Conservation (phyloP, 2,797 vertebrate species). For the Anisognathus igniventris region DNA sequence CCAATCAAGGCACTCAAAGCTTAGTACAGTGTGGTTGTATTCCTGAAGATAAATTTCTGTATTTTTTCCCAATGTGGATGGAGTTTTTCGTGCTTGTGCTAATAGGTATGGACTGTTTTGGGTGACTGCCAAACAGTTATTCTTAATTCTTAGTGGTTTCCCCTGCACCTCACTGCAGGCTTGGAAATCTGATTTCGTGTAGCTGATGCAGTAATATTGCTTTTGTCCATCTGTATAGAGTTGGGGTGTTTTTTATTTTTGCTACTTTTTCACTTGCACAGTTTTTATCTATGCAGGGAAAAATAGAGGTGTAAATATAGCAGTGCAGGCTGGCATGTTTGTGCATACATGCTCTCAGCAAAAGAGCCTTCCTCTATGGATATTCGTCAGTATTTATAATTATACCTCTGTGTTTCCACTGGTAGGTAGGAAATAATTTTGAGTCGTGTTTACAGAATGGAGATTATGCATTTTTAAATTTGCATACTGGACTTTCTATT, state of each 20-base stretch:
- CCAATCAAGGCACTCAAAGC: background rate
- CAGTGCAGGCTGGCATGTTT: background rate
- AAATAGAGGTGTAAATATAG: background rate
- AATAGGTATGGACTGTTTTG: background rate
- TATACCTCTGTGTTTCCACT: background rate
- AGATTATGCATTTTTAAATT: background rate
- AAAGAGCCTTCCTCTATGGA: background rate
- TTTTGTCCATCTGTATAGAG: background rate
- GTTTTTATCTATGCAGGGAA: background rate
- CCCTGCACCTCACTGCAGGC: background rate
- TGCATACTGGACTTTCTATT: background rate
- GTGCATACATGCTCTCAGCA: background rate
- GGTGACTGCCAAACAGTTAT: background rate
- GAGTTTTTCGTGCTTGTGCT: background rate
- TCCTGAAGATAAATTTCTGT: background rate
- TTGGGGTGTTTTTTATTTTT: background rate
- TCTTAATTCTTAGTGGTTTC: background rate
- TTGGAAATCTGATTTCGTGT: background rate
- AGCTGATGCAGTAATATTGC: background rate
- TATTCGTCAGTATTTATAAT: background rate
- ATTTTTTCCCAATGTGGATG: background rate
- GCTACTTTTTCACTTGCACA: background rate
- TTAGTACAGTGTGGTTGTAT: background rate
- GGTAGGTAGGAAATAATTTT: background rate
- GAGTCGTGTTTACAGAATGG: background rate